A percentile compares a stretch with the other conserved stretches of the same genome.
Evolutionary conservation across 2,888 invertebrate species (phyloP).

Genomic region (Schizotus pectinicornis): DNA sequence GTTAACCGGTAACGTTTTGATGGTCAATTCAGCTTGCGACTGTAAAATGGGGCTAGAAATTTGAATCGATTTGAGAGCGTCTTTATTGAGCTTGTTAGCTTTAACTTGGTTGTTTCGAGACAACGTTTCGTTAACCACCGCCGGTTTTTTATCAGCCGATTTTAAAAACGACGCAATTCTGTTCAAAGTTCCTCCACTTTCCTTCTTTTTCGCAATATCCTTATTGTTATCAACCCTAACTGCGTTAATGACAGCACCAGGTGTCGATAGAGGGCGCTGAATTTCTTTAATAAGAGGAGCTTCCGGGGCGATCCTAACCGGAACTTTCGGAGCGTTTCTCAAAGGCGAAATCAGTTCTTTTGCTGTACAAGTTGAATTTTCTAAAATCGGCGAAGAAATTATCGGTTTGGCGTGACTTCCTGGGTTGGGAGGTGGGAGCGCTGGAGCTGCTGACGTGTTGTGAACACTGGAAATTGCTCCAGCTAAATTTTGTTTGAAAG

Average conservation of each 20-base stretch:
- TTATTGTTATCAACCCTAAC: conserved; percentile 45
- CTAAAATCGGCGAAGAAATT: conserved; percentile 82
- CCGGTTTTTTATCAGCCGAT: conserved; percentile 63
- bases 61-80: conserved; percentile 74
- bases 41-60: conserved; percentile 86
- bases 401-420: conserved; percentile 72
- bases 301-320: conserved; percentile 66
- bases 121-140: conserved; percentile 62
- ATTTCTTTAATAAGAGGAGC: conserved; percentile 53
- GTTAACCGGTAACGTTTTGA: conserved; percentile 67
- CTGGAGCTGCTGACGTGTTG: conserved; percentile 57
- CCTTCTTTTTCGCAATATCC: conserved; percentile 25
- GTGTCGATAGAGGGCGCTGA: conserved; percentile 61
- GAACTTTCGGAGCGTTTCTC: conserved; percentile 66
- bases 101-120: conserved; percentile 67
- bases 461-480: conserved; percentile 58
- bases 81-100: conserved; percentile 73
- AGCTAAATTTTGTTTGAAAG: conserved; percentile 59
- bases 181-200: conserved; percentile 65
- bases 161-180: conserved; percentile 79
- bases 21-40: conserved; percentile 67
- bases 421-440: conserved; percentile 69
- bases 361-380: conserved; percentile 81
- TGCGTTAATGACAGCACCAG: conserved; percentile 55
- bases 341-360: conserved; percentile 73